A percentile compares a stretch with the other conserved stretches of the same genome.
Conservation (phyloP, 2,113 vertebrate genomes). For the Silurus meridionalis region DNA sequence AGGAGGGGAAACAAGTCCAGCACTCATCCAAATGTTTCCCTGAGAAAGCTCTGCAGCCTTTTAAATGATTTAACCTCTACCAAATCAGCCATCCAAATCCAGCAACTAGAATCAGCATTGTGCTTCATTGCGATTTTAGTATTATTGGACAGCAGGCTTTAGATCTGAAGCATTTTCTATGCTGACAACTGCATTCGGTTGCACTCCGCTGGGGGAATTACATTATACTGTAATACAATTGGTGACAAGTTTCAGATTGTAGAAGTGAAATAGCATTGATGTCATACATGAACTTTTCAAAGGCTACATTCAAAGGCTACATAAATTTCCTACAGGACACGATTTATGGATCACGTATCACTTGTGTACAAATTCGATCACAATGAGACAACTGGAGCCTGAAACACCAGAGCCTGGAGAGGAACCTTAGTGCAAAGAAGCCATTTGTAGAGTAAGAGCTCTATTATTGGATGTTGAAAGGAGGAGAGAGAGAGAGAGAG, state of each 20-base stretch:
- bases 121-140: neutral
- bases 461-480: slow-evolving; percentile 65
- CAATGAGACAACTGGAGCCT: slow-evolving; percentile 19
- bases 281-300: slow-evolving; percentile 22
- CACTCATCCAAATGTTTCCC: neutral
- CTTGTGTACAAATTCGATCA: slow-evolving; percentile 22
- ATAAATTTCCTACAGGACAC: slow-evolving; percentile 21
- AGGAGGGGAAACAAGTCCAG: neutral
- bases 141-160: neutral
- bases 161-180: neutral
- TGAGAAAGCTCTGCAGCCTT: neutral
- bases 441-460: slow-evolving; percentile 34
- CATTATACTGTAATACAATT: neutral
- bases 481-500: slow-evolving; percentile 48
- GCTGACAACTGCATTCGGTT: neutral
- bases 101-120: neutral
- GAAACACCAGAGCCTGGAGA: slow-evolving; percentile 19
- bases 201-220: neutral
- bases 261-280: neutral
- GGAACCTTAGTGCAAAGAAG: slow-evolving; percentile 23
- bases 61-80: neutral
- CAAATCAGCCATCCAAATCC: neutral
- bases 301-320: neutral
- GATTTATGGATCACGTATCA: slow-evolving; percentile 30
- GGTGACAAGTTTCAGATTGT: slow-evolving; percentile 8